These are phyloP conservation scores for Heterocephalus glaber DNA, from an alignment of 2,113 vertebrate species.

Conservation along the genomic window DNA sequence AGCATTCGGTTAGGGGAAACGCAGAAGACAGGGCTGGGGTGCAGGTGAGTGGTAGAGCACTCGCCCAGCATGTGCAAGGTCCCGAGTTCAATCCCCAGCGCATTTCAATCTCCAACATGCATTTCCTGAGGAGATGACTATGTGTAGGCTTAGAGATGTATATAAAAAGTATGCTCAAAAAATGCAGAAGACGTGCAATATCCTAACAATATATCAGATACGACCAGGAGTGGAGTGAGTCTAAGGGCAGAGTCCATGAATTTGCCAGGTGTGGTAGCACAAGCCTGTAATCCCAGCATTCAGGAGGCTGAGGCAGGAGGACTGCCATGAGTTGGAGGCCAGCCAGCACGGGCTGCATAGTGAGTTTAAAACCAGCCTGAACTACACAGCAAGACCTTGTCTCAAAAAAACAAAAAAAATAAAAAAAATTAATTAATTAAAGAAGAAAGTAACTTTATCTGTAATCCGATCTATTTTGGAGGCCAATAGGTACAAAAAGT, in stretches of 20 bases:
- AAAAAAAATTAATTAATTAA: neutral
- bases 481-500: neutral
- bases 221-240: neutral
- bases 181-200: too few relatives aligned
- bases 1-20: fast-evolving
- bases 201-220: neutral
- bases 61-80: neutral
- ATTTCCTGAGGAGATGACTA: neutral
- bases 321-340: neutral
- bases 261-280: neutral
- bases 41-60: neutral
- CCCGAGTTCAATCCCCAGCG: neutral
- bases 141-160: too few relatives aligned
- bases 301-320: neutral
- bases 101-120: neutral
- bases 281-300: neutral
- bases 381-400: neutral
- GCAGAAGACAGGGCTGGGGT: neutral
- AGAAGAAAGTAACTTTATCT: neutral
- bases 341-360: neutral
- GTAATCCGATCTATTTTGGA: neutral
- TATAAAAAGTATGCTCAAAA: neutral
- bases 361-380: neutral
- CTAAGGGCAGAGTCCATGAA: neutral
- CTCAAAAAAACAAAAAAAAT: neutral